A percentile compares a stretch with the other conserved stretches of the same genome.
Conservation (phyloP, 2,797 vertebrate species). For the Dendrocincla fuliginosa region DNA sequence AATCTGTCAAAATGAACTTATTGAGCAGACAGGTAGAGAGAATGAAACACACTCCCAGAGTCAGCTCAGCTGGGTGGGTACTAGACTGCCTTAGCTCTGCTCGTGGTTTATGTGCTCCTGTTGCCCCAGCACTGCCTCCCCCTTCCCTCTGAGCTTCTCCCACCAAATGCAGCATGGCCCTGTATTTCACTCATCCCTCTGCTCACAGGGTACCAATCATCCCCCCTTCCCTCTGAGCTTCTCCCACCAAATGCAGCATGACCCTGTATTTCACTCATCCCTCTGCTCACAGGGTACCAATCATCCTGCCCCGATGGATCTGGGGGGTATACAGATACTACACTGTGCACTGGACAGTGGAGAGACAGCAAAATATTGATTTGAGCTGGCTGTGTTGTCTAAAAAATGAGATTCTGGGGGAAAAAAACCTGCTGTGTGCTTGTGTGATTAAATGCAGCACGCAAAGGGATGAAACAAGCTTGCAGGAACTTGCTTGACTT, state of each 20-base stretch:
- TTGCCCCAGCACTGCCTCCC: not conserved
- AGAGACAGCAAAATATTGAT: not conserved
- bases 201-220: not conserved
- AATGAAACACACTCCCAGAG: not conserved
- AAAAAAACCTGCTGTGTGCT: not conserved
- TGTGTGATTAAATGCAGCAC: not conserved
- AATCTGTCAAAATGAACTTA: not conserved
- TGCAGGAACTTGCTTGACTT: not conserved
- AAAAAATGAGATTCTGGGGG: not conserved
- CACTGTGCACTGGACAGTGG: not conserved
- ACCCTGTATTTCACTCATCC: too few relatives aligned
- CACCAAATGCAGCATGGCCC: not conserved
- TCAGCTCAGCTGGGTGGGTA: not conserved
- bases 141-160: not conserved
- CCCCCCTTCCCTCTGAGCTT: not conserved
- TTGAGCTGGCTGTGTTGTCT: not conserved
- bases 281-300: not conserved
- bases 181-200: too few relatives aligned
- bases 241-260: not conserved
- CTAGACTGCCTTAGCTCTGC: not conserved
- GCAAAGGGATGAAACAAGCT: not conserved
- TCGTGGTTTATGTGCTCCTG: not conserved
- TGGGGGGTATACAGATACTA: not conserved
- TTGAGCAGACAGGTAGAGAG: not conserved
- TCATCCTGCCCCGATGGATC: not conserved